A percentile compares a stretch with the other conserved stretches of the same genome.
phyloP scores from a whole-genome alignment of 2,888 invertebrate genomes.

The Gibbula magus region DNA sequence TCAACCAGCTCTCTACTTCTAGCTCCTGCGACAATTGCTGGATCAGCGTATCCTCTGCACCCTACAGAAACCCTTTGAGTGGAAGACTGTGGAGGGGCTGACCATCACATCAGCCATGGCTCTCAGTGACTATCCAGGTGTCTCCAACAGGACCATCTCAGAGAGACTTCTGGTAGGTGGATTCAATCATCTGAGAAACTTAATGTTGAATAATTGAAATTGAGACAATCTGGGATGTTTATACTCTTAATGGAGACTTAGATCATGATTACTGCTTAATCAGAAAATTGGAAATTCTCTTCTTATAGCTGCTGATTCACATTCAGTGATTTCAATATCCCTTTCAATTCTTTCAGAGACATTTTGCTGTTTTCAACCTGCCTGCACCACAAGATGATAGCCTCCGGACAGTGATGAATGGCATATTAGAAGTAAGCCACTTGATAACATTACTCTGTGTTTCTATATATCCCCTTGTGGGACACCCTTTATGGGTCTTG shows the following conservation, averaged over 20 bases:
- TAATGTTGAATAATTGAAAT: too few relatives aligned
- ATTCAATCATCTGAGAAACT: too few relatives aligned
- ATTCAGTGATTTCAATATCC: too few relatives aligned
- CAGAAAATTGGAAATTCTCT: too few relatives aligned
- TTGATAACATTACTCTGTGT: too few relatives aligned
- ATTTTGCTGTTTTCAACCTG: conserved; percentile 73
- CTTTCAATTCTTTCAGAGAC: conserved; percentile 64
- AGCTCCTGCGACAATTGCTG: conserved; percentile 71
- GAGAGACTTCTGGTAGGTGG: conserved; percentile 69
- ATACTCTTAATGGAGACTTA: too few relatives aligned
- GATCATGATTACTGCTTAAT: too few relatives aligned
- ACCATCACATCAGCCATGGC: conserved; percentile 70
- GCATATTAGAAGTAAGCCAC: conserved; percentile 70
- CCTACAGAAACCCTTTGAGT: conserved; percentile 73
- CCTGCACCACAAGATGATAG: conserved; percentile 69
- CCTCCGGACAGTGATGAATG: conserved; percentile 69
- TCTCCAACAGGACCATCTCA: conserved; percentile 58
- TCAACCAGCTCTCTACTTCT: conserved; percentile 30
- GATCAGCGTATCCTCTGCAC: conserved; percentile 73
- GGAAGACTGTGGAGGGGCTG: conserved; percentile 72
- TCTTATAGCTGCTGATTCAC: too few relatives aligned
- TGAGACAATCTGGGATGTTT: too few relatives aligned
- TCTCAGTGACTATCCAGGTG: conserved; percentile 66
- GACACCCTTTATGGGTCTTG: too few relatives aligned
- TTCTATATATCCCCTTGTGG: too few relatives aligned